These are phyloP conservation scores for Lasius platythorax DNA, from an alignment of 2,888 invertebrate genomes.

Conservation along the genomic window DNA sequence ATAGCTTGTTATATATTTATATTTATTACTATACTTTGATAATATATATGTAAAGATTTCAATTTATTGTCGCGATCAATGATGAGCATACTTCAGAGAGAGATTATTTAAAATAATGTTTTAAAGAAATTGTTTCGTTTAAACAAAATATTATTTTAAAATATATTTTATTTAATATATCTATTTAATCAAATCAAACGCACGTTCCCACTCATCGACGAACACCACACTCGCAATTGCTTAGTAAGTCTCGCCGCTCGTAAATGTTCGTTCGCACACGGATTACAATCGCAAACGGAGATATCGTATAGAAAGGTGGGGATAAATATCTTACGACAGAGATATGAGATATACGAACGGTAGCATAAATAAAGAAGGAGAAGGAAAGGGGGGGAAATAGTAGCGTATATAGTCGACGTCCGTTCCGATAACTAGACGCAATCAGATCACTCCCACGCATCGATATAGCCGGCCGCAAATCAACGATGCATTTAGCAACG, in stretches of 20 bases:
- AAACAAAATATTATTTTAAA: not conserved
- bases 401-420: constrained; percentile 64
- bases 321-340: constrained; percentile 58
- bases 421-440: constrained; percentile 71
- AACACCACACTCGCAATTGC: constrained; percentile 59
- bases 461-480: constrained; percentile 56
- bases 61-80: not conserved
- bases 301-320: constrained; percentile 4
- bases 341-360: constrained; percentile 58
- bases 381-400: constrained; percentile 45
- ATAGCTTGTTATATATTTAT: not conserved
- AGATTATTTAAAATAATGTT: not conserved
- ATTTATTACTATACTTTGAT: not conserved
- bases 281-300: not conserved
- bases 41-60: not conserved
- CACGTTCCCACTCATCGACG: constrained; percentile 2
- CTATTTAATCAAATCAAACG: constrained; percentile 21
- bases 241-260: not conserved
- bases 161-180: not conserved
- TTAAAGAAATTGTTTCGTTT: not conserved
- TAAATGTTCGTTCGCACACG: constrained; percentile 45
- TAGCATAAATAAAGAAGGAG: constrained; percentile 42
- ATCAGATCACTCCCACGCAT: constrained; percentile 66
- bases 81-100: not conserved
- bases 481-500: constrained; percentile 29